Evolutionary conservation across 2,888 invertebrate species (phyloP).

Genomic region (Drosophila birchii): DNA sequence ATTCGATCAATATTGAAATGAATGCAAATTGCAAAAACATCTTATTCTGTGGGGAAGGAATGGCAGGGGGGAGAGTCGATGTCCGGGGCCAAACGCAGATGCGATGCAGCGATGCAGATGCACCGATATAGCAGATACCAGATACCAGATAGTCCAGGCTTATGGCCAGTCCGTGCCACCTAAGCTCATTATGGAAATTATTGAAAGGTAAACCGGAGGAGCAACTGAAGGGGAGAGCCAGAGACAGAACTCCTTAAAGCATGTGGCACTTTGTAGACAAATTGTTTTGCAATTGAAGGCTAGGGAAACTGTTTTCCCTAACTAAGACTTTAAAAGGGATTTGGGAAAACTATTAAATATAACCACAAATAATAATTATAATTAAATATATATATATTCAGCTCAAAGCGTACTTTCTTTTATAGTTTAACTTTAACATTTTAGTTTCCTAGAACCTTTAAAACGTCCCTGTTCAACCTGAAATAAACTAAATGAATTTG

Average conservation of each 20-base stretch:
- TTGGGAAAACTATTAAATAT: background rate
- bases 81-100: conserved; percentile 29
- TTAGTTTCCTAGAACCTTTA: background rate
- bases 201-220: conserved; percentile 13
- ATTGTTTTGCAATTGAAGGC: background rate
- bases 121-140: conserved; percentile 12
- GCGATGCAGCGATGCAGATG: conserved; percentile 22
- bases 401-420: no score
- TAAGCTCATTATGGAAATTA: conserved; percentile 47
- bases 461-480: no score
- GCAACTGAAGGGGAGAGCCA: background rate
- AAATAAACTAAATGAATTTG: background rate
- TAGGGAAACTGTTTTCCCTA: background rate
- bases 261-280: conserved; percentile 14
- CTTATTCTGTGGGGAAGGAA: conserved; percentile 49
- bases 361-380: background rate
- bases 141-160: conserved; percentile 9
- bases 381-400: no score
- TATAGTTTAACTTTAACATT: background rate
- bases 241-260: background rate
- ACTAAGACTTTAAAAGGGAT: background rate
- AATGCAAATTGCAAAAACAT: conserved; percentile 70
- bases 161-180: conserved; percentile 2
- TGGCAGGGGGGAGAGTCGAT: background rate
- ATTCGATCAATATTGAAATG: conserved; percentile 66